Evolutionary conservation across 2,797 vertebrate species (phyloP).

Genomic region (Ctenopoma kingsleyae): DNA sequence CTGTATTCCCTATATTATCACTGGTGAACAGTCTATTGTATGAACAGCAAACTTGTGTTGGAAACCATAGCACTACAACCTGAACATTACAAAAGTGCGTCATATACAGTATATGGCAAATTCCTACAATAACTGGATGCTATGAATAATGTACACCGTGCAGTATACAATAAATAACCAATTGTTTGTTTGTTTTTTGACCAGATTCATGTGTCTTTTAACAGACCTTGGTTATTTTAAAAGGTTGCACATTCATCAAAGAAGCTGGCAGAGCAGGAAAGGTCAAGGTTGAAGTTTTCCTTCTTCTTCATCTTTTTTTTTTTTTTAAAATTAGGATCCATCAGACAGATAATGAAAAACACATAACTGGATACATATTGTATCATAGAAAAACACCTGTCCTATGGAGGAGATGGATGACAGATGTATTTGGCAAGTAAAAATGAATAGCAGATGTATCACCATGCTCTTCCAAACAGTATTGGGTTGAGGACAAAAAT

Average conservation of each 20-base stretch:
- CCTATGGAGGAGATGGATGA: constrained; percentile 27
- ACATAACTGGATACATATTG: constrained; percentile 26
- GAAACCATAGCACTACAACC: constrained; percentile 36
- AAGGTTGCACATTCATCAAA: constrained; percentile 58
- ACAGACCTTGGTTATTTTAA: constrained; percentile 34
- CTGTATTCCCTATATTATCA: constrained; percentile 12
- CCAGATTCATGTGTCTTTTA: constrained; percentile 40
- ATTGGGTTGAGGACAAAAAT: constrained; percentile 10
- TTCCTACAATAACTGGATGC: constrained; percentile 40
- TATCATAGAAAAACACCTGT: constrained; percentile 32
- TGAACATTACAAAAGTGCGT: constrained; percentile 23
- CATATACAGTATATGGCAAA: constrained; percentile 41
- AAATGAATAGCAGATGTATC: constrained; percentile 23
- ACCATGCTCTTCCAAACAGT: background rate
- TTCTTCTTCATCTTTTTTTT: background rate
- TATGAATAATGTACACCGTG: constrained; percentile 64
- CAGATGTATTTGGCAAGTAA: constrained; percentile 10
- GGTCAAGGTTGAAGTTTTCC: constrained; percentile 51
- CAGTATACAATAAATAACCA: constrained; percentile 62
- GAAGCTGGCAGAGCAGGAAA: constrained; percentile 35
- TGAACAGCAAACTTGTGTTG: constrained; percentile 47
- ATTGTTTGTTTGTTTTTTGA: constrained; percentile 44
- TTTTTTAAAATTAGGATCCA: constrained; percentile 1
- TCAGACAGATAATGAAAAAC: constrained; percentile 41
- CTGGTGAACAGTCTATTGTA: constrained; percentile 14